Conservation (phyloP, 2,888 invertebrate species). For the Acleris emargana region DNA sequence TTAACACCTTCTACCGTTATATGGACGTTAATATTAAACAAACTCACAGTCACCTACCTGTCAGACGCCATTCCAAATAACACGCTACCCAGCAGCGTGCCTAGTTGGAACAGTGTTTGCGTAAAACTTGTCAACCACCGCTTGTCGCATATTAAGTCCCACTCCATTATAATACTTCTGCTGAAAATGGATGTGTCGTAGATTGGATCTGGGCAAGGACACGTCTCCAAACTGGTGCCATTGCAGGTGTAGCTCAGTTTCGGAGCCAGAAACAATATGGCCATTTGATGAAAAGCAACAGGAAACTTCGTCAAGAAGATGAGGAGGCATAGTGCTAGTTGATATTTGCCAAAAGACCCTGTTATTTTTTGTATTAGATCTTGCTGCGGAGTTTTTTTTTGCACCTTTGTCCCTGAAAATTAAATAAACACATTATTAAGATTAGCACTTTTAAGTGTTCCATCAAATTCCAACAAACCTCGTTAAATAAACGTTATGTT, state of each 20-base stretch:
- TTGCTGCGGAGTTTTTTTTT: conserved; percentile 43
- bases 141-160: conserved; percentile 88
- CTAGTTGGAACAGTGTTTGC: conserved; percentile 90
- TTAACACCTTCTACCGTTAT: no score
- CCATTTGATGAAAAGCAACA: conserved; percentile 79
- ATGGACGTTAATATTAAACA: conserved; percentile 10
- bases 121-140: conserved; percentile 86
- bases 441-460: no score
- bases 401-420: conserved; percentile 44
- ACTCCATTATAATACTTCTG: conserved; percentile 89
- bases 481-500: no score
- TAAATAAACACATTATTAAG: neutral
- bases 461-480: no score
- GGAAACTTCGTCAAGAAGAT: conserved; percentile 74
- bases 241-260: conserved; percentile 62
- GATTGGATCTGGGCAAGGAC: conserved; percentile 82
- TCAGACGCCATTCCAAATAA: conserved; percentile 90
- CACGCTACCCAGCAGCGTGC: conserved; percentile 89
- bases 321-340: conserved; percentile 67
- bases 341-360: conserved; percentile 81
- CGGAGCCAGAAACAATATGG: conserved; percentile 78
- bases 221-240: conserved; percentile 57
- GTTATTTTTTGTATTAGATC: conserved; percentile 70
- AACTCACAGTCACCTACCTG: conserved; percentile 76
- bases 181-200: conserved; percentile 87